Percentiles rank a stretch among this genome's conserved stretches.
Evolutionary conservation across 2,113 vertebrate genomes (phyloP).

Genomic region (Neopipo cinnamomea): DNA sequence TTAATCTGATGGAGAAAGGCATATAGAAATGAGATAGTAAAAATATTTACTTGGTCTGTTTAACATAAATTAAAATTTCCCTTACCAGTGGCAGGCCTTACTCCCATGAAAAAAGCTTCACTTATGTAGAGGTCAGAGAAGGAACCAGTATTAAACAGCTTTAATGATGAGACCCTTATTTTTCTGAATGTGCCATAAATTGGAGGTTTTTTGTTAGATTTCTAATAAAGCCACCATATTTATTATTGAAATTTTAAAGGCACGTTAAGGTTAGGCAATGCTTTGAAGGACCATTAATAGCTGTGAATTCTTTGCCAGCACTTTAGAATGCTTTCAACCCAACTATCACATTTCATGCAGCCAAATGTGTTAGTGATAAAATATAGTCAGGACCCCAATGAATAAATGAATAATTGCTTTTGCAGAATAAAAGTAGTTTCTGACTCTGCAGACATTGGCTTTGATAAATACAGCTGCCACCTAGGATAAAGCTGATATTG

Average conservation of each 20-base stretch:
- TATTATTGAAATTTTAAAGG: not conserved
- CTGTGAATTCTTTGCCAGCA: not conserved
- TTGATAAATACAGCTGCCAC: constrained; percentile 71
- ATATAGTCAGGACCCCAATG: constrained; percentile 14
- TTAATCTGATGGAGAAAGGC: not conserved
- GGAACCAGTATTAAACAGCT: not conserved
- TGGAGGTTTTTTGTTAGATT: not conserved
- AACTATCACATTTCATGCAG: not conserved
- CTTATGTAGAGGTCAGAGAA: not conserved
- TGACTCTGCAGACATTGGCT: constrained; percentile 62
- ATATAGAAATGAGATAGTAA: not conserved
- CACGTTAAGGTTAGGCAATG: not conserved
- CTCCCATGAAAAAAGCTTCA: not conserved
- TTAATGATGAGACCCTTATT: not conserved
- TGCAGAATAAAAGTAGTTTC: constrained; percentile 50
- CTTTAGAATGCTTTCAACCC: not conserved
- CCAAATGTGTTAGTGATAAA: constrained; percentile 9
- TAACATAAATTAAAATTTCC: constrained; percentile 21
- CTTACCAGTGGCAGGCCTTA: not conserved
- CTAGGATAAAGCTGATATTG: constrained; percentile 64
- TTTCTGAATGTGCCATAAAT: not conserved
- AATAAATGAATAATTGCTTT: constrained; percentile 64
- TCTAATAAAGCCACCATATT: not conserved
- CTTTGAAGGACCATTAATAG: not conserved
- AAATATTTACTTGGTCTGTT: not conserved